Percentiles rank a stretch among this genome's conserved stretches.
Evolutionary conservation across 2,888 invertebrate species (phyloP).

Genomic region (Caenorhabditis sulstoni): DNA sequence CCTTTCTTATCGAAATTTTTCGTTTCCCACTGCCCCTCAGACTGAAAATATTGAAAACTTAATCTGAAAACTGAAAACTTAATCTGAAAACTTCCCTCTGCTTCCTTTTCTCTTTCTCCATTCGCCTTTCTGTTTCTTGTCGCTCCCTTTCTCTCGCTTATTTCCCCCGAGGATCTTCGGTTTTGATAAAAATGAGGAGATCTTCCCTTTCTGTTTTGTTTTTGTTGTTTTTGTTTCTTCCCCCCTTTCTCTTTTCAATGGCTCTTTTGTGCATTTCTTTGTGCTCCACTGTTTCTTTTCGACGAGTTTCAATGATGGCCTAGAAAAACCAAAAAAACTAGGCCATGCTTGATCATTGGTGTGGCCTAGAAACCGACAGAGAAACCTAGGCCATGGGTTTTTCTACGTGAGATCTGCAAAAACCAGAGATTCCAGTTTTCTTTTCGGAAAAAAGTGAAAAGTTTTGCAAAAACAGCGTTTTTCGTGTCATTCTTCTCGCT

Average conservation of each 20-base stretch:
- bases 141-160: not conserved
- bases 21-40: too few species aligned
- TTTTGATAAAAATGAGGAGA: not conserved
- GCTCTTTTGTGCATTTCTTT: not conserved
- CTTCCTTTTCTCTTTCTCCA: not conserved
- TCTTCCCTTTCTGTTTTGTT: not conserved
- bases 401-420: too few species aligned
- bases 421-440: too few species aligned
- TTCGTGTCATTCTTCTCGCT: too few species aligned
- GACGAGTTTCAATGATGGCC: not conserved
- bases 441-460: too few species aligned
- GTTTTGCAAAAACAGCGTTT: too few species aligned
- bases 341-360: not conserved
- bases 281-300: not conserved
- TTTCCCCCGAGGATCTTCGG: constrained; percentile 2
- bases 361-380: constrained; percentile 2
- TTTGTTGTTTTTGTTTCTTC: constrained; percentile 5
- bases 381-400: constrained; percentile 25
- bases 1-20: too few species aligned
- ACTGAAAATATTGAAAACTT: too few species aligned
- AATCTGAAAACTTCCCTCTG: too few species aligned
- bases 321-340: not conserved
- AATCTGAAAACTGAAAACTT: too few species aligned
- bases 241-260: not conserved
- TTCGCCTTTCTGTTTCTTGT: not conserved